Percentiles rank a stretch among this genome's conserved stretches.
These are phyloP conservation scores for Panurus biarmicus DNA, from an alignment of 2,113 vertebrate genomes.

Conservation along the genomic window DNA sequence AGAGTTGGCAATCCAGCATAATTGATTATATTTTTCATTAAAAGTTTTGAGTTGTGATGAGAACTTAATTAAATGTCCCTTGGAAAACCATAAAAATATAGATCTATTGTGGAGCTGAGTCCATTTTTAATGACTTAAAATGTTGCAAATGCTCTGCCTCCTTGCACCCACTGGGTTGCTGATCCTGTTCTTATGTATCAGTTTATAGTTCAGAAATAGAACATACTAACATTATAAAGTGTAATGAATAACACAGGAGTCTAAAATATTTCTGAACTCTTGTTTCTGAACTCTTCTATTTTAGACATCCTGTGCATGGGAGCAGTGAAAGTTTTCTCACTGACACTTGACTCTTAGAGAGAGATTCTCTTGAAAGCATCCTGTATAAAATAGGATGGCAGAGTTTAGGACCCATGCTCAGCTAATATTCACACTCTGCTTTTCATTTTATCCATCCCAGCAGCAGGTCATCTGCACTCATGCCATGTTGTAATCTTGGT, in stretches of 20 bases:
- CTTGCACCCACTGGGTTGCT: neutral
- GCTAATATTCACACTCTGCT: neutral
- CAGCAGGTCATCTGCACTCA: neutral
- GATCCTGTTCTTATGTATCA: neutral
- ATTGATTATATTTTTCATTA: neutral
- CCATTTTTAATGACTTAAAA: neutral
- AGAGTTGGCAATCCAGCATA: neutral
- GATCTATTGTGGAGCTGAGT: neutral
- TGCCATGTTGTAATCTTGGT: neutral
- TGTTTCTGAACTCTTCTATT: neutral
- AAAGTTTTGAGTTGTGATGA: neutral
- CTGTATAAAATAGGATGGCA: neutral
- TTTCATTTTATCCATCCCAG: neutral
- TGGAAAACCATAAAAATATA: neutral
- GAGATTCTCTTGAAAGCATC: neutral
- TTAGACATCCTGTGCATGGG: neutral
- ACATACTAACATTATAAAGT: neutral
- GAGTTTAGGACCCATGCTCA: neutral
- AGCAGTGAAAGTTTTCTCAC: neutral
- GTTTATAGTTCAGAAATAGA: neutral
- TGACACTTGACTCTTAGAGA: neutral
- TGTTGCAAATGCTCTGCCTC: neutral
- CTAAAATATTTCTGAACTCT: neutral
- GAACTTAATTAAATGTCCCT: neutral
- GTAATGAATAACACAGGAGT: neutral